phyloP scores from a whole-genome alignment of 2,797 vertebrate genomes.

The Hyperoplus immaculatus region DNA sequence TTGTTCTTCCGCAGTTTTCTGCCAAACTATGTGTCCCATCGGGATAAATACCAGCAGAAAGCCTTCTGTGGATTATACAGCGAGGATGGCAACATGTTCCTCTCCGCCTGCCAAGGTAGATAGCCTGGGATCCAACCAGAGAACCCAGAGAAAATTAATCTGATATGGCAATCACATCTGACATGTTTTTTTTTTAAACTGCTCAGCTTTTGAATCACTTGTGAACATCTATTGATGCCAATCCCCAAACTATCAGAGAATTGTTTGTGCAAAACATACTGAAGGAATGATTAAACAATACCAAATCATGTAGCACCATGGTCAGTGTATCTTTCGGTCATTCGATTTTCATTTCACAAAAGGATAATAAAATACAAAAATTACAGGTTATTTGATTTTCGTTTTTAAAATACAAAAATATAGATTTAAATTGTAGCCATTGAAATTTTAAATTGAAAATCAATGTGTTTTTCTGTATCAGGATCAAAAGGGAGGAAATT shows the following conservation, averaged over 20 bases:
- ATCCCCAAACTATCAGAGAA: neutral
- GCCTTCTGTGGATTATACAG: conserved; percentile 95
- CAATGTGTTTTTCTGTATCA: too few species aligned
- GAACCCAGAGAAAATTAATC: conserved; percentile 41
- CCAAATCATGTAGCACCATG: neutral
- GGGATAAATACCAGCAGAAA: conserved; percentile 93
- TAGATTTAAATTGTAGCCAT: too few species aligned
- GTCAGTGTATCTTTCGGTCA: neutral
- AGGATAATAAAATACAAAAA: neutral
- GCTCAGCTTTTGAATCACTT: neutral
- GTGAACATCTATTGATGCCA: neutral
- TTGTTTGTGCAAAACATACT: neutral
- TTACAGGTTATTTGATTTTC: too few species aligned
- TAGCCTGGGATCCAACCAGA: conserved; percentile 35
- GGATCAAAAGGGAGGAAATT: too few species aligned
- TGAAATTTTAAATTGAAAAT: too few species aligned
- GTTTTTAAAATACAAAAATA: too few species aligned
- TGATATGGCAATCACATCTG: conserved; percentile 26
- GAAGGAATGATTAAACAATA: neutral
- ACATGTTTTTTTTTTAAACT: conserved; percentile 28
- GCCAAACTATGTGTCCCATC: conserved; percentile 91
- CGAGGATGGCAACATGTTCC: conserved; percentile 91
- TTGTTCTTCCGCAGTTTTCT: conserved; percentile 88
- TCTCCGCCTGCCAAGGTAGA: conserved; percentile 95
- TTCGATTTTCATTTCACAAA: neutral